Evolutionary conservation across 1,140 invertebrate genomes (phyloP).

Genomic region (Meloidogyne exigua): DNA sequence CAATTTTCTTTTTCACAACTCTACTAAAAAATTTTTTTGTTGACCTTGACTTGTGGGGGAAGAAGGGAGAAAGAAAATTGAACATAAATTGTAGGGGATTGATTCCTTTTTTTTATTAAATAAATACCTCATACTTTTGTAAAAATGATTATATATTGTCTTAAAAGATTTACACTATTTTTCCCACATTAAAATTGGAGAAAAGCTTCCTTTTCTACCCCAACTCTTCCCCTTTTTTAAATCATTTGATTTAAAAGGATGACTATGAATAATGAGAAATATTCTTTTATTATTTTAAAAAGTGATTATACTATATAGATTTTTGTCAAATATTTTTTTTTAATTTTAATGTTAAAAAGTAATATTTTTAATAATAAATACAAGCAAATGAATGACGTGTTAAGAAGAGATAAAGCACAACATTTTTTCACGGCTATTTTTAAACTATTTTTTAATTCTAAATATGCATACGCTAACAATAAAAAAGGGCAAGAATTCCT

Average conservation of each 20-base stretch:
- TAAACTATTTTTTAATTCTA: too few relatives aligned
- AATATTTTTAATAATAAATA: too few relatives aligned
- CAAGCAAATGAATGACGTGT: too few relatives aligned
- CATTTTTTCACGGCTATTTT: too few relatives aligned
- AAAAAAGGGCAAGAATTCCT: too few relatives aligned
- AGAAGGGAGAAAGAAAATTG: not conserved
- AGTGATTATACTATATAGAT: not conserved
- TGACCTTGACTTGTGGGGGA: not conserved
- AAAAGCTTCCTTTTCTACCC: not conserved
- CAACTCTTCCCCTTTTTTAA: not conserved
- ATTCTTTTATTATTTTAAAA: not conserved
- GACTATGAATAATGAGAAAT: not conserved
- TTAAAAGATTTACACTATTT: not conserved
- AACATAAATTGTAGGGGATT: too few relatives aligned
- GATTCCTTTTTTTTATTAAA: not conserved
- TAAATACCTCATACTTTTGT: not conserved
- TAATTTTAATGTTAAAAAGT: too few relatives aligned
- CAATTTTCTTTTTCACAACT: too few relatives aligned
- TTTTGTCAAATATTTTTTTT: too few relatives aligned
- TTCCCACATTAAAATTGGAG: not conserved
- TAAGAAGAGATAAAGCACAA: too few relatives aligned
- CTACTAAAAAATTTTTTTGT: too few relatives aligned
- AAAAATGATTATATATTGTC: slow-evolving; percentile 1
- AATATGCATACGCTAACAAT: too few relatives aligned
- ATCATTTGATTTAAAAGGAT: not conserved